These are phyloP conservation scores for Helarctos malayanus DNA, from an alignment of 2,797 vertebrate species.

Conservation along the genomic window DNA sequence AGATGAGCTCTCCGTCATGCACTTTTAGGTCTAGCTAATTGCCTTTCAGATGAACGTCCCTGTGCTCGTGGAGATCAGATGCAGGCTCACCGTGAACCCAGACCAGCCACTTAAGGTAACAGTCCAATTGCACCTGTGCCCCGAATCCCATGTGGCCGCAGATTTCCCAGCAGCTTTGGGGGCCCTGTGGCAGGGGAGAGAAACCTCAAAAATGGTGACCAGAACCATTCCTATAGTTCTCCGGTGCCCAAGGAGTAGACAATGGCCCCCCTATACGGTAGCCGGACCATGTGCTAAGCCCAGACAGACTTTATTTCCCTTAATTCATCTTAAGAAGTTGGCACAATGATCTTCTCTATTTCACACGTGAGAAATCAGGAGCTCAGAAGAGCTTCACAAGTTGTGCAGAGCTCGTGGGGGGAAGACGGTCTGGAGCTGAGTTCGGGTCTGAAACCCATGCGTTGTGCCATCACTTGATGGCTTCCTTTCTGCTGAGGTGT, in stretches of 20 bases:
- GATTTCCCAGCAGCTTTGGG: not conserved
- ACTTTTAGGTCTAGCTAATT: not conserved
- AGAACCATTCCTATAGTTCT: not conserved
- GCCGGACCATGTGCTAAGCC: not conserved
- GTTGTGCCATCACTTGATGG: rapidly evolving
- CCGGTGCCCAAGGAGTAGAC: not conserved
- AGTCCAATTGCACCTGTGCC: not conserved
- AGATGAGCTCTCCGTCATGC: not conserved
- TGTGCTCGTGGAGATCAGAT: not conserved
- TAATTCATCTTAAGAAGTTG: not conserved
- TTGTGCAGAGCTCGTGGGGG: rapidly evolving
- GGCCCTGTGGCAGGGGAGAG: not conserved
- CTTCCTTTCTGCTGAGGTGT: not conserved
- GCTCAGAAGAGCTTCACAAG: not conserved
- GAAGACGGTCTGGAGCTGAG: not conserved
- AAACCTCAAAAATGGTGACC: not conserved
- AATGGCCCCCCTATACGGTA: not conserved
- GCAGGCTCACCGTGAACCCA: not conserved
- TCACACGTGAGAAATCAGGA: not conserved
- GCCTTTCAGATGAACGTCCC: not conserved
- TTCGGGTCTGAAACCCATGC: rapidly evolving
- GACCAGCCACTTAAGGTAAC: not conserved
- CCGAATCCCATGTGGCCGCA: rapidly evolving
- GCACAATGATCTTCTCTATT: not conserved
- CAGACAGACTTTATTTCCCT: not conserved